phyloP scores from a whole-genome alignment of 2,113 vertebrate genomes.

The Condylura cristata region DNA sequence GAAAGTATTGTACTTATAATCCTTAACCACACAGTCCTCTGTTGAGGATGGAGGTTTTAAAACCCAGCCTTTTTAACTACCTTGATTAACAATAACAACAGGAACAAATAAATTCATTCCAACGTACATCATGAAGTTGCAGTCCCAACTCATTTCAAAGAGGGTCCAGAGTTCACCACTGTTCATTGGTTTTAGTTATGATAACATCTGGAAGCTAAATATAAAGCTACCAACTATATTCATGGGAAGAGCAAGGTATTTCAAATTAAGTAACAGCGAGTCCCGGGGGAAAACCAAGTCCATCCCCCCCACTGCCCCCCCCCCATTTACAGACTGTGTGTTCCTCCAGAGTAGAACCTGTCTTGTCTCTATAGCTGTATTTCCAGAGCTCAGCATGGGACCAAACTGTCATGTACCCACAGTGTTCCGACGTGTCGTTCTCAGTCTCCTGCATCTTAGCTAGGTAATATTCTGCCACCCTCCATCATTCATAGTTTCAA shows the following conservation, averaged over 20 bases:
- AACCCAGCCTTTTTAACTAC: not conserved
- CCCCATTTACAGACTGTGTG: not conserved
- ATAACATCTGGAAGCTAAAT: not conserved
- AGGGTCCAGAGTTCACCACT: not conserved
- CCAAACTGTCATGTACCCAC: rapidly evolving
- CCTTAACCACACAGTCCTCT: slow-evolving; percentile 37
- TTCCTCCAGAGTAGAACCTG: not conserved
- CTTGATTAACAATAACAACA: not conserved
- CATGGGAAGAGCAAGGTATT: not conserved
- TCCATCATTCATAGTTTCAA: not conserved
- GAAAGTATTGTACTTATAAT: not conserved
- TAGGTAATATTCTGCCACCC: not conserved
- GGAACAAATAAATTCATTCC: not conserved
- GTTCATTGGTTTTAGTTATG: not conserved
- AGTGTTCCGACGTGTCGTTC: not conserved
- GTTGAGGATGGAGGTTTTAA: not conserved
- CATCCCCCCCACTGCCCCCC: too few relatives aligned
- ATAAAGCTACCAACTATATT: not conserved
- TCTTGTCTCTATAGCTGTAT: rapidly evolving
- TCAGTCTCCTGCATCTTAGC: not conserved
- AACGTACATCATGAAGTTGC: not conserved
- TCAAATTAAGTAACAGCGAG: not conserved
- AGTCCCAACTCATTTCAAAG: not conserved
- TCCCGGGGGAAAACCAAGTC: not conserved
- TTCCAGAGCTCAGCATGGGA: rapidly evolving